Evolutionary conservation across 2,113 vertebrate genomes (phyloP).

Genomic region (Oreochromis aureus): DNA sequence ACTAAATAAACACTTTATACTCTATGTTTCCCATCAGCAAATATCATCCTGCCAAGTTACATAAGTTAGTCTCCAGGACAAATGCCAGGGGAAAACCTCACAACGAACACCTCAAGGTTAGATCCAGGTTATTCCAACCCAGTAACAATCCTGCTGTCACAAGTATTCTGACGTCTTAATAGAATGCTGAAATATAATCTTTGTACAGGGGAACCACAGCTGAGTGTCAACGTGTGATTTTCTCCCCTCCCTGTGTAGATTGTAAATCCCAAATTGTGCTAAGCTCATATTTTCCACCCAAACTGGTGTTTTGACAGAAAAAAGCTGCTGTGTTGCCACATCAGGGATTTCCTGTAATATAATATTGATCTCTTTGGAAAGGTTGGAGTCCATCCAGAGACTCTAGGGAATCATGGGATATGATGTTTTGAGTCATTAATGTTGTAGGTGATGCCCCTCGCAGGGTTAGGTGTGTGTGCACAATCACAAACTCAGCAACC

Average conservation of each 20-base stretch:
- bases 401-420: background rate
- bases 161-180: background rate
- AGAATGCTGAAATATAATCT: constrained; percentile 9
- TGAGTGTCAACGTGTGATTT: background rate
- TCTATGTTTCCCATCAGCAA: background rate
- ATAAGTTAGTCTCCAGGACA: background rate
- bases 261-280: constrained; percentile 42
- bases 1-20: background rate
- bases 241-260: background rate
- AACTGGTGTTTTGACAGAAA: constrained; percentile 37
- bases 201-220: background rate
- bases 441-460: background rate
- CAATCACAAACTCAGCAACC: background rate
- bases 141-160: background rate
- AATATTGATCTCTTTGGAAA: constrained; percentile 33
- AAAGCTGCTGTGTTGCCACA: constrained; percentile 37
- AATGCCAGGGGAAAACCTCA: background rate
- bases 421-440: constrained; percentile 38
- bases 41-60: background rate
- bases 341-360: constrained; percentile 29
- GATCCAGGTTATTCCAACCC: background rate
- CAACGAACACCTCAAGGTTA: background rate
- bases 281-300: constrained; percentile 35
- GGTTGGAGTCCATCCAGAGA: background rate
- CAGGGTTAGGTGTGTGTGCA: background rate